Percentiles rank a stretch among this genome's conserved stretches.
phyloP scores from a whole-genome alignment of 2,113 vertebrate species.

The Meriones unguiculatus region DNA sequence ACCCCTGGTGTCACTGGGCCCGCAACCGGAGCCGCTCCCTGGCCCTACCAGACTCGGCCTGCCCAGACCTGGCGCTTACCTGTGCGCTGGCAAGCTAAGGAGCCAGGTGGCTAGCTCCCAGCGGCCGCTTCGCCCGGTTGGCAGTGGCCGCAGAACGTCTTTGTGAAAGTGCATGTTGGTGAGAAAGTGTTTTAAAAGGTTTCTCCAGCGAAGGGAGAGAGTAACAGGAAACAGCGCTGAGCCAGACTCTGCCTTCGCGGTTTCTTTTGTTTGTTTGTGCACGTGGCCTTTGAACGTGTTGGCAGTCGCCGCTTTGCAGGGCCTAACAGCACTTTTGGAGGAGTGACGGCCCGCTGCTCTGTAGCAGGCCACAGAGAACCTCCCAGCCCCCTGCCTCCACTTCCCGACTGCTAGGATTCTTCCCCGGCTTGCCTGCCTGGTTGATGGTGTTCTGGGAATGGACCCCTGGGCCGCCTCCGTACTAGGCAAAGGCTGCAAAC shows the following conservation, averaged over 20 bases:
- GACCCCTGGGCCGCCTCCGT: not conserved
- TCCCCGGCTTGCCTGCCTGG: too few species aligned
- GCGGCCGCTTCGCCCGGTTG: not conserved
- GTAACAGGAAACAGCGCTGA: not conserved
- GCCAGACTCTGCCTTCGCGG: not conserved
- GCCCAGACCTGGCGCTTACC: not conserved
- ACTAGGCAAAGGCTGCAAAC: not conserved
- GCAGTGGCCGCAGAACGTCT: not conserved
- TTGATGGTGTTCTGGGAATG: not conserved
- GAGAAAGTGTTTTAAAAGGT: not conserved
- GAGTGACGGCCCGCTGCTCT: not conserved
- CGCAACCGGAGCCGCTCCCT: not conserved
- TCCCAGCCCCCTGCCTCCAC: not conserved
- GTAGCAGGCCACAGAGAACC: not conserved
- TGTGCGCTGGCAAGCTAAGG: not conserved
- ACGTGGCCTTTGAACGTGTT: not conserved
- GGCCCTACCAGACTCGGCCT: not conserved
- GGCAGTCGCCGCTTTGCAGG: not conserved
- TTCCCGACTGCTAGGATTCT: not conserved
- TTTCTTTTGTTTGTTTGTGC: not conserved
- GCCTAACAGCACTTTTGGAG: not conserved
- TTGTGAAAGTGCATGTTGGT: not conserved
- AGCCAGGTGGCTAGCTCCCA: not conserved
- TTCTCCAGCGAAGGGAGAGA: not conserved
- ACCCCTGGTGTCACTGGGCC: constrained; percentile 4